A percentile compares a stretch with the other conserved stretches of the same genome.
Conservation (phyloP, 2,888 invertebrate species). For the Ceramica pisi region DNA sequence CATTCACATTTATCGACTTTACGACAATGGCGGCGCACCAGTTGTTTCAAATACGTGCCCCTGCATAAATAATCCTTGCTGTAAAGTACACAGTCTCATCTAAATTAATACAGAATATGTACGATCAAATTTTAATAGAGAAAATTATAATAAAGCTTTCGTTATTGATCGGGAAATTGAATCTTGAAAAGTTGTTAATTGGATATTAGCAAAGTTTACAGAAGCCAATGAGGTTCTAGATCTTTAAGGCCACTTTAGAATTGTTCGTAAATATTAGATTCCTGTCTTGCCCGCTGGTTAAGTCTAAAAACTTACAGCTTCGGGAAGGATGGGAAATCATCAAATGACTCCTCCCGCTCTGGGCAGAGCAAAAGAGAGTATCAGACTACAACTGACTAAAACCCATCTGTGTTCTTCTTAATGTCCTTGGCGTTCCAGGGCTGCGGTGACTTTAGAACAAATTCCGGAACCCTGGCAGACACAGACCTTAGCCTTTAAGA, state of each 20-base stretch:
- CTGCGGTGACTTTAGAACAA: too few relatives aligned
- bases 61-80: slow-evolving; percentile 43
- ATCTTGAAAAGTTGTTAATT: not conserved
- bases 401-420: too few relatives aligned
- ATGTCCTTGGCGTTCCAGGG: too few relatives aligned
- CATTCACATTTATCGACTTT: slow-evolving; percentile 52
- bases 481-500: too few relatives aligned
- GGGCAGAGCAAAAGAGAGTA: too few relatives aligned
- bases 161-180: slow-evolving; percentile 13
- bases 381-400: too few relatives aligned
- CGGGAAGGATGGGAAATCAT: too few relatives aligned
- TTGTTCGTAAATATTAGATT: not conserved
- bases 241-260: not conserved
- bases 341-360: too few relatives aligned
- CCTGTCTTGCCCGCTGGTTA: too few relatives aligned
- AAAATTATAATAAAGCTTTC: not conserved
- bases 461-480: too few relatives aligned
- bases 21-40: slow-evolving; percentile 31
- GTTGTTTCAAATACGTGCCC: slow-evolving; percentile 46
- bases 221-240: not conserved
- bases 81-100: slow-evolving; percentile 24
- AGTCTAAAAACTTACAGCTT: not conserved
- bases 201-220: not conserved
- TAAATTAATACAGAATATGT: slow-evolving; percentile 31
- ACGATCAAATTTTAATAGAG: slow-evolving; percentile 25